These are phyloP conservation scores for Caenorhabditis virilis DNA, from an alignment of 2,888 invertebrate species.

Conservation along the genomic window DNA sequence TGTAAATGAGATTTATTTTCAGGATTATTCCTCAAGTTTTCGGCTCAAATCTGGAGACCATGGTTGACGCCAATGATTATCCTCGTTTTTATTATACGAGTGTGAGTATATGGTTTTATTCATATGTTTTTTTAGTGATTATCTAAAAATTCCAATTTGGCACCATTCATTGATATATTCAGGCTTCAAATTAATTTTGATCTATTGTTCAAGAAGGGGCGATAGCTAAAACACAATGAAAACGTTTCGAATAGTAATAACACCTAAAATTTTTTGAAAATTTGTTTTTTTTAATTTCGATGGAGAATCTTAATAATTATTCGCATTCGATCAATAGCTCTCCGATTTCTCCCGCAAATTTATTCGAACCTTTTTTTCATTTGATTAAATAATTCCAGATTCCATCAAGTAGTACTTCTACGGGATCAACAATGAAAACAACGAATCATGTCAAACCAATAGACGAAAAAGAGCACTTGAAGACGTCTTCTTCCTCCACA, in stretches of 20 bases:
- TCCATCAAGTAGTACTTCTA: slow-evolving; percentile 25
- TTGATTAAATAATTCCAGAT: slow-evolving; percentile 10
- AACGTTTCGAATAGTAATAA: no score
- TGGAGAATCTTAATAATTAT: no score
- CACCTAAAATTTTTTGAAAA: neutral
- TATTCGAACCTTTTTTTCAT: neutral
- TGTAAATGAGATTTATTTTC: no score
- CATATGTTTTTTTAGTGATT: neutral
- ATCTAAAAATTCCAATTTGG: neutral
- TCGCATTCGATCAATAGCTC: no score
- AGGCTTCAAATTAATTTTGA: neutral
- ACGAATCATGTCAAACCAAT: neutral
- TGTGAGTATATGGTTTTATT: slow-evolving; percentile 11
- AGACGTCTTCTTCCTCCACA: neutral
- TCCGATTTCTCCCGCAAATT: no score
- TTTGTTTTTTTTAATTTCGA: neutral
- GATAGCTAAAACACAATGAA: neutral
- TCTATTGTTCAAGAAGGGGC: neutral
- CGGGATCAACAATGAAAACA: neutral
- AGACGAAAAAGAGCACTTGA: neutral
- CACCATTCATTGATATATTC: no score
- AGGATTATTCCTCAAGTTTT: neutral
- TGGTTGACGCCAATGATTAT: slow-evolving; percentile 27
- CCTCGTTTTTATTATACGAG: slow-evolving; percentile 17
- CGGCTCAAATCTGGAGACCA: slow-evolving; percentile 24